These are phyloP conservation scores for Corythoichthys haematopterus DNA, from an alignment of 2,113 vertebrate genomes.

Conservation along the genomic window DNA sequence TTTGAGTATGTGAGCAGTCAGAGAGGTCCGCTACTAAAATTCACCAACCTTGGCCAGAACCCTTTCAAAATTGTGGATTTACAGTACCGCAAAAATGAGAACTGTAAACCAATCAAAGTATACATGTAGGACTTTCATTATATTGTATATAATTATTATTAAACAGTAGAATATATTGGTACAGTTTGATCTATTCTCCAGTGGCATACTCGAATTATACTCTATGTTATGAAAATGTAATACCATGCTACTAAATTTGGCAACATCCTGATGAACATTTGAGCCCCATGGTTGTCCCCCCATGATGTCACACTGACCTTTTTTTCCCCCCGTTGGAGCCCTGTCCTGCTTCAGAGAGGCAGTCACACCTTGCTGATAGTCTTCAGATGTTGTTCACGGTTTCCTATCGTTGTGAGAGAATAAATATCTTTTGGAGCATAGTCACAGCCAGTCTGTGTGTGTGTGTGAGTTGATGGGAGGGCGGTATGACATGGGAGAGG, in stretches of 20 bases:
- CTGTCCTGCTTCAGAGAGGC: slow-evolving; percentile 6
- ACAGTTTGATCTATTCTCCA: not conserved
- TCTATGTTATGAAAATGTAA: not conserved
- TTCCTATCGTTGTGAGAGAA: slow-evolving; percentile 32
- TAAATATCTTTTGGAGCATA: slow-evolving; percentile 41
- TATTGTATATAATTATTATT: too few species aligned
- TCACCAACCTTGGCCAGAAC: too few species aligned
- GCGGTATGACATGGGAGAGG: slow-evolving; percentile 36
- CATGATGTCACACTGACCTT: slow-evolving; percentile 45
- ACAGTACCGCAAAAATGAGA: too few species aligned
- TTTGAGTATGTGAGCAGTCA: too few species aligned
- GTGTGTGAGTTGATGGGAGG: slow-evolving; percentile 8
- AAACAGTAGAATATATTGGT: too few species aligned
- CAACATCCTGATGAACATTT: not conserved
- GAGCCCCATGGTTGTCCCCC: not conserved
- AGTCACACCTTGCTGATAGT: not conserved
- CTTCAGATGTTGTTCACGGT: slow-evolving; percentile 8
- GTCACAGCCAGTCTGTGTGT: slow-evolving; percentile 19
- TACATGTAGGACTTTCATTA: too few species aligned
- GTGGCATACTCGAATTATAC: not conserved
- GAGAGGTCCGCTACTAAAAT: too few species aligned
- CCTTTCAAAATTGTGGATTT: too few species aligned
- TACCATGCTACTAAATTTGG: slow-evolving; percentile 5
- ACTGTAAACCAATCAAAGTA: too few species aligned
- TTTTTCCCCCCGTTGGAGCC: not conserved